Conservation (phyloP, 2,113 vertebrate species). For the Heloderma charlesbogerti region DNA sequence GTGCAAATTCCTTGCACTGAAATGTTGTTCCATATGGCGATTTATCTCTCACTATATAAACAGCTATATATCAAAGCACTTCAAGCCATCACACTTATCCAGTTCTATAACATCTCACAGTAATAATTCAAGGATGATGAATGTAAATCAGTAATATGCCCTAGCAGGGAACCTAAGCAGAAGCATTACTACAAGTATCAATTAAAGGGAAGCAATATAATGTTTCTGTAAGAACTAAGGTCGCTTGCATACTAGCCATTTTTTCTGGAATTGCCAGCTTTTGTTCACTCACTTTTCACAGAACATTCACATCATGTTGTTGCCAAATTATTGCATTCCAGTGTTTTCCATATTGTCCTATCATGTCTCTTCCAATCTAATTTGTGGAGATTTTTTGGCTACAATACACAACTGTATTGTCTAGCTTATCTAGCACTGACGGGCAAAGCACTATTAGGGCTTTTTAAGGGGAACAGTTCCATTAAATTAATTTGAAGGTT, state of each 20-base stretch:
- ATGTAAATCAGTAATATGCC: slow-evolving; percentile 39
- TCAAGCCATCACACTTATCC: background rate
- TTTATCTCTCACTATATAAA: slow-evolving; percentile 5
- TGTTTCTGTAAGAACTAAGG: background rate
- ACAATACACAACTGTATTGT: background rate
- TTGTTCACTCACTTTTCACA: background rate
- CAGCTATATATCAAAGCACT: background rate
- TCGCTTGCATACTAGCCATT: background rate
- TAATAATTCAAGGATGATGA: slow-evolving; percentile 36
- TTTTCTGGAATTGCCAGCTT: background rate
- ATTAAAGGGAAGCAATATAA: background rate
- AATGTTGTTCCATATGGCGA: slow-evolving; percentile 32
- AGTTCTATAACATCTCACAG: slow-evolving; percentile 45
- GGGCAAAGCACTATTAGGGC: background rate
- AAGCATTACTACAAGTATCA: background rate
- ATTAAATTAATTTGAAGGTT: background rate
- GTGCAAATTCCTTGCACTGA: slow-evolving; percentile 23
- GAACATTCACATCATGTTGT: background rate
- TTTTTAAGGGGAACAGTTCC: background rate
- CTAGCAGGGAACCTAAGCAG: background rate
- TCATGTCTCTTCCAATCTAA: background rate
- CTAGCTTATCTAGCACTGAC: no score
- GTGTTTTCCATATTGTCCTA: background rate
- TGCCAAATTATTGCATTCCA: background rate
- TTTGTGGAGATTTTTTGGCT: background rate